Conservation (phyloP, 2,797 vertebrate species). For the Todus mexicanus region DNA sequence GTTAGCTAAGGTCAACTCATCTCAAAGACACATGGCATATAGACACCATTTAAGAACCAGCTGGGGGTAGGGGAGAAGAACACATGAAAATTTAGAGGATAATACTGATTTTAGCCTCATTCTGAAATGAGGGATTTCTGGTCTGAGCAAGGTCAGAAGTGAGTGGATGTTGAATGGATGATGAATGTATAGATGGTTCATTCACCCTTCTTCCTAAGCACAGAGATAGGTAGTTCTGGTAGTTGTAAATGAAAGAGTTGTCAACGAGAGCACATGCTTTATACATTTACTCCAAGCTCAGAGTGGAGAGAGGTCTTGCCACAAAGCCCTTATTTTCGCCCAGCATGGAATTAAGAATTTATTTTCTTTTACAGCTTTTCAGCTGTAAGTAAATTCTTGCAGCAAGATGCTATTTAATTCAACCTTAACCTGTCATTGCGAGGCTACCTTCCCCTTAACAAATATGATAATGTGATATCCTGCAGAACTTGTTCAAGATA, state of each 20-base stretch:
- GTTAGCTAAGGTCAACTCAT: background rate
- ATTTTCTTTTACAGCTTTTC: background rate
- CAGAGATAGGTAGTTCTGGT: background rate
- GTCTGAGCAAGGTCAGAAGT: background rate
- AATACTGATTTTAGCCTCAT: background rate
- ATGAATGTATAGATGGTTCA: accelerated
- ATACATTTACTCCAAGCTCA: background rate
- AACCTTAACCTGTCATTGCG: background rate
- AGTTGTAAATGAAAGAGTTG: background rate
- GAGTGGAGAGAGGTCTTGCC: background rate
- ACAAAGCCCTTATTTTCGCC: background rate
- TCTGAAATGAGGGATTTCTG: background rate
- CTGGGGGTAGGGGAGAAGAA: background rate
- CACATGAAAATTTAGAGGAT: background rate
- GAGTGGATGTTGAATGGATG: background rate
- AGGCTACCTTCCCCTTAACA: background rate
- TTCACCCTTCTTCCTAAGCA: background rate
- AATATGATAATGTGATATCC: background rate
- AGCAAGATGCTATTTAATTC: background rate
- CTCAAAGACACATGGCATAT: background rate
- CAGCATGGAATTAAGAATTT: background rate
- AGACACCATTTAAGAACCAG: background rate
- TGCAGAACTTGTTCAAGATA: background rate
- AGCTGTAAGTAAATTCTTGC: background rate
- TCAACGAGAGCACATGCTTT: background rate